Evolutionary conservation across 2,888 invertebrate genomes (phyloP).

Genomic region (Synanthedon formicaeformis): DNA sequence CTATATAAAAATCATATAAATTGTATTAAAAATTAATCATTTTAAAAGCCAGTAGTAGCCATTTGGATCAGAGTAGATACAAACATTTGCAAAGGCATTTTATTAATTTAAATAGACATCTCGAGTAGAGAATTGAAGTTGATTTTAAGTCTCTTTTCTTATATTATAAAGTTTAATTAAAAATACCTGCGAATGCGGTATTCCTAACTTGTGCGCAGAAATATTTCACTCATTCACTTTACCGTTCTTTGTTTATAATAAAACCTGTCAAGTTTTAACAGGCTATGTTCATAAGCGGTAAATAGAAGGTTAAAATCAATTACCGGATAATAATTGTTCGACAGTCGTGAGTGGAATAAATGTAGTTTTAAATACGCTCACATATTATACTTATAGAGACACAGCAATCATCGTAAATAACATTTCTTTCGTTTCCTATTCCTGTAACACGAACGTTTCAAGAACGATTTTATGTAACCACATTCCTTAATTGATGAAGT

Average conservation of each 20-base stretch:
- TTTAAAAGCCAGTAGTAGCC: too few relatives aligned
- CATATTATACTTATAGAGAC: neutral
- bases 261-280: neutral
- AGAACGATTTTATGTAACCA: neutral
- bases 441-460: neutral
- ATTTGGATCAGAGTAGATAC: too few relatives aligned
- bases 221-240: neutral
- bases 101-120: too few relatives aligned
- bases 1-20: too few relatives aligned
- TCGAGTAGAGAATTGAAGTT: too few relatives aligned
- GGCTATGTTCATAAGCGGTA: neutral
- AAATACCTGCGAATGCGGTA: too few relatives aligned
- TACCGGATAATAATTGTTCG: neutral
- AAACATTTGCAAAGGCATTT: too few relatives aligned
- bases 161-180: too few relatives aligned
- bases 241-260: neutral
- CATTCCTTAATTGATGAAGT: neutral
- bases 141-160: too few relatives aligned
- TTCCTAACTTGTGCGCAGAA: neutral
- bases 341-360: neutral
- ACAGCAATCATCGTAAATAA: neutral
- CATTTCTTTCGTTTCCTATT: neutral
- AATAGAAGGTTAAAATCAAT: neutral
- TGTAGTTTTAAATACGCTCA: neutral
- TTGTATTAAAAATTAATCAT: too few relatives aligned